A percentile compares a stretch with the other conserved stretches of the same genome.
Conservation (phyloP, 1,140 invertebrate genomes). For the Diuraphis noxia region DNA sequence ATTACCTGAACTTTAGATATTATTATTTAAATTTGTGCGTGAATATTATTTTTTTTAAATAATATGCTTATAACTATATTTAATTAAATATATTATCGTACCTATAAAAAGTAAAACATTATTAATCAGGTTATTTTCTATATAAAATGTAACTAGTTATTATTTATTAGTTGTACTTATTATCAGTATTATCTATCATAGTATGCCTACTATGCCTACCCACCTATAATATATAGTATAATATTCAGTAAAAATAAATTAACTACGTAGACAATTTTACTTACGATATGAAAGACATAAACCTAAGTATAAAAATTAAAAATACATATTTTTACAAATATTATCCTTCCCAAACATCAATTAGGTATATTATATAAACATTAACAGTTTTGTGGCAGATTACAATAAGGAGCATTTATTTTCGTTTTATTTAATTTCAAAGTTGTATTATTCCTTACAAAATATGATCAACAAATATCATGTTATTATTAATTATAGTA, state of each 20-base stretch:
- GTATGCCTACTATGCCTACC: too few relatives aligned
- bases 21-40: not conserved
- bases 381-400: not conserved
- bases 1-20: not conserved
- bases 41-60: not conserved
- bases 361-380: not conserved
- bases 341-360: not conserved
- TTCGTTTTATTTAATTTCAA: not conserved
- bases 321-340: not conserved
- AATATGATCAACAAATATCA: not conserved
- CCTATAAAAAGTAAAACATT: not conserved
- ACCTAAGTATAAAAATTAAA: not conserved
- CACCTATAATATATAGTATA: too few relatives aligned
- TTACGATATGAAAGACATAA: not conserved
- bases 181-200: too few relatives aligned
- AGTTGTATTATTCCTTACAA: not conserved
- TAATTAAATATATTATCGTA: not conserved
- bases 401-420: not conserved
- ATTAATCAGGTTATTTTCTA: not conserved
- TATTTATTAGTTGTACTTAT: not conserved
- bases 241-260: not conserved
- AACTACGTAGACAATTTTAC: not conserved
- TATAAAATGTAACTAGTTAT: not conserved
- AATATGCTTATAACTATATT: not conserved
- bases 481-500: not conserved